These are phyloP conservation scores for Holothuria leucospilota DNA, from an alignment of 53 echinoderm and acorn worm species.

Conservation along the genomic window DNA sequence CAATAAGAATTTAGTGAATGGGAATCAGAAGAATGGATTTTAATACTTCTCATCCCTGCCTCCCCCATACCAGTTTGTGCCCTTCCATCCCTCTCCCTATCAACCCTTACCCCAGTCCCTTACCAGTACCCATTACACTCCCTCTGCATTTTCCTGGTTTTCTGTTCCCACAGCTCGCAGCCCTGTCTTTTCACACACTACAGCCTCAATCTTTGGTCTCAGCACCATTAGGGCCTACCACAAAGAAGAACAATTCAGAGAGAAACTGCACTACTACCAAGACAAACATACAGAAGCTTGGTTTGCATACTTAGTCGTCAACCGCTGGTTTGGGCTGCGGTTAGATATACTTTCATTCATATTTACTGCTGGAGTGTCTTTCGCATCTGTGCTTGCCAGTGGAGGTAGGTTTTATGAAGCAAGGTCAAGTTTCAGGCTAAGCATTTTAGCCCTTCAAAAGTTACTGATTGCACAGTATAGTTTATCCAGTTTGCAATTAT, in stretches of 20 bases:
- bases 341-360: conserved; percentile 77
- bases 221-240: conserved; percentile 83
- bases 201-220: conserved; percentile 81
- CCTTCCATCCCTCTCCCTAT: not conserved
- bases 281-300: conserved; percentile 87
- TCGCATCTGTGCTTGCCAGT: conserved; percentile 64
- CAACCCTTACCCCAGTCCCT: not conserved
- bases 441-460: too few relatives aligned
- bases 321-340: conserved; percentile 89
- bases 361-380: conserved; percentile 70
- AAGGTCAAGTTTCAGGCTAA: too few relatives aligned
- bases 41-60: too few relatives aligned
- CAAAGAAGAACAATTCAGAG: conserved; percentile 67
- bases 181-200: conserved; percentile 93
- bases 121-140: not conserved
- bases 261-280: conserved; percentile 68
- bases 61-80: not conserved
- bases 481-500: too few relatives aligned
- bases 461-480: too few relatives aligned
- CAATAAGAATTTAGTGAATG: too few relatives aligned
- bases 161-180: conserved; percentile 73
- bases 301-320: conserved; percentile 83
- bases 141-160: not conserved
- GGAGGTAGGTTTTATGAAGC: not conserved
- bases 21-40: too few relatives aligned